Evolutionary conservation across 2,113 vertebrate genomes (phyloP).

Genomic region (Pheucticus melanocephalus): DNA sequence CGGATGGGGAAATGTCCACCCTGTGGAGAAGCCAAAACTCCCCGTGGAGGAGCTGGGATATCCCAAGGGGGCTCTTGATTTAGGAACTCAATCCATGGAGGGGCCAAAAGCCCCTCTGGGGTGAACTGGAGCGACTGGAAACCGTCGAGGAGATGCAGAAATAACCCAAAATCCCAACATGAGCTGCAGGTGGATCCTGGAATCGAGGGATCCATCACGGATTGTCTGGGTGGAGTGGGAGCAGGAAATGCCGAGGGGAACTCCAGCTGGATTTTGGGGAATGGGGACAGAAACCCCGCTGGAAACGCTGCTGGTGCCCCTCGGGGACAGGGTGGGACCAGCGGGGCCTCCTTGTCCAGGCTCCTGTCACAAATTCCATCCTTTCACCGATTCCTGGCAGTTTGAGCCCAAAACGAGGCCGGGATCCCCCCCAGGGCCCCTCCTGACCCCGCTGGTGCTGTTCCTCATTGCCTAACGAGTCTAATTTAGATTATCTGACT

Average conservation of each 20-base stretch:
- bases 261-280: background rate
- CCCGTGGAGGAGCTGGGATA: accelerated
- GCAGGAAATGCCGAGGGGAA: background rate
- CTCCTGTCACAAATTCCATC: accelerated
- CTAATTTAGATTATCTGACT: background rate
- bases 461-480: background rate
- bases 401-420: accelerated
- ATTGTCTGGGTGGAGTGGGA: accelerated
- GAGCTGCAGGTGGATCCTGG: accelerated
- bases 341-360: accelerated
- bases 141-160: accelerated
- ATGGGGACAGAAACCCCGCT: accelerated
- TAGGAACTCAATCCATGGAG: accelerated
- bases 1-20: accelerated
- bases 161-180: accelerated
- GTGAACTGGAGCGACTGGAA: accelerated
- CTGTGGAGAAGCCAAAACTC: background rate
- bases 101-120: background rate
- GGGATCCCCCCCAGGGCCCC: background rate
- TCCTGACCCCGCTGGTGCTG: background rate
- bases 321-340: background rate
- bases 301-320: background rate
- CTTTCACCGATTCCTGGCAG: accelerated
- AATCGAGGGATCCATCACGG: accelerated
- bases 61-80: accelerated